A percentile compares a stretch with the other conserved stretches of the same genome.
Conservation (phyloP, 2,888 invertebrate genomes). For the Volucella inflata region DNA sequence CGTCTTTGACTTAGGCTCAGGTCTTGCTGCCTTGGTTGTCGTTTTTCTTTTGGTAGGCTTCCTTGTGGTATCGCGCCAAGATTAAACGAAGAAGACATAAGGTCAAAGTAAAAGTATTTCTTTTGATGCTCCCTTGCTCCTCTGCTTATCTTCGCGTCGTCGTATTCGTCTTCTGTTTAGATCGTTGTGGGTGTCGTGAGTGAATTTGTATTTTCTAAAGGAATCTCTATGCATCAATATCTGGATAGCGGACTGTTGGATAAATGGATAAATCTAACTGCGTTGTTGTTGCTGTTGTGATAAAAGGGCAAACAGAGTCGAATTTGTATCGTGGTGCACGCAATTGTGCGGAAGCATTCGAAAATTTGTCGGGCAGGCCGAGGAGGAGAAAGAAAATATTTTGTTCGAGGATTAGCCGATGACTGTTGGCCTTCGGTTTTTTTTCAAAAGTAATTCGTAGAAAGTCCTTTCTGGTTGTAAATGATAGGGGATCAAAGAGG, state of each 20-base stretch:
- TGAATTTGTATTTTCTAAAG: conserved; percentile 57
- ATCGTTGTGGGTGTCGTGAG: conserved; percentile 68
- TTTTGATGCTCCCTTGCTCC: conserved; percentile 55
- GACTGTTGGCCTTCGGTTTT: conserved; percentile 46
- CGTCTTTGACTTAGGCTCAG: conserved; percentile 13
- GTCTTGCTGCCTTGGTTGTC: conserved; percentile 9
- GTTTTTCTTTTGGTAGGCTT: conserved; percentile 43
- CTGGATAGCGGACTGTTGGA: conserved; percentile 67
- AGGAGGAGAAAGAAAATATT: conserved; percentile 29
- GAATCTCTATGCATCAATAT: conserved; percentile 69
- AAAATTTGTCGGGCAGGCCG: conserved; percentile 25
- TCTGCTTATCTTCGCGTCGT: conserved; percentile 11
- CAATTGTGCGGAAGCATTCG: conserved; percentile 72
- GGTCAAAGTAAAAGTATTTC: conserved; percentile 76
- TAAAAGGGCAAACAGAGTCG: conserved; percentile 67
- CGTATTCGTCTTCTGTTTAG: conserved; percentile 39
- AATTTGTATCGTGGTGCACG: conserved; percentile 68
- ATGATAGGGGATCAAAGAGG: too few relatives aligned
- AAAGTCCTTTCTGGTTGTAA: not conserved
- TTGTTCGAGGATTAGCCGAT: conserved; percentile 20
- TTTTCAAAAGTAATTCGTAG: conserved; percentile 35
- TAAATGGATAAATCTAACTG: conserved; percentile 30
- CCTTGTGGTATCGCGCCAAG: conserved; percentile 69
- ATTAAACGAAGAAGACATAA: conserved; percentile 72
- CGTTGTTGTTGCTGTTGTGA: conserved; percentile 8